Conservation (phyloP, 2,797 vertebrate genomes). For the Intellagama lesueurii region DNA sequence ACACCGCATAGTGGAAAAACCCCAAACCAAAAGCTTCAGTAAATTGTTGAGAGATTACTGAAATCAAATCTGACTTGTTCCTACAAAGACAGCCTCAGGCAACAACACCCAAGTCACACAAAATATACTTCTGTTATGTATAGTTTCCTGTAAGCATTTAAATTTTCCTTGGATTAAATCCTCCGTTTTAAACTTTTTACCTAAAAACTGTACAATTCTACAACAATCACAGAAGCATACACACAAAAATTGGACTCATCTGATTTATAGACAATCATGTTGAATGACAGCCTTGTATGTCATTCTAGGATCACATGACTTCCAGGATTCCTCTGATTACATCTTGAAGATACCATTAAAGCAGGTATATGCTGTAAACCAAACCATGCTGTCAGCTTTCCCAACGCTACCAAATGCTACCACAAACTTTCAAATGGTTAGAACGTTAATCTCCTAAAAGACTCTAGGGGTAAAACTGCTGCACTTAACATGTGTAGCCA, state of each 20-base stretch:
- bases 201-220: not conserved
- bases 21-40: not conserved
- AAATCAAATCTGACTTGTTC: not conserved
- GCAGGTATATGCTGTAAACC: not conserved
- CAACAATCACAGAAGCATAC: not conserved
- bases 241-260: slow-evolving; percentile 10
- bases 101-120: not conserved
- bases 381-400: not conserved
- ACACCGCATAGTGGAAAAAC: not conserved
- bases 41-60: not conserved
- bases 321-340: not conserved
- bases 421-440: not conserved
- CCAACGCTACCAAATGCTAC: not conserved
- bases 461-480: not conserved
- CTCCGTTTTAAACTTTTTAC: not conserved
- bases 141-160: not conserved
- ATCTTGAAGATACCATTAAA: not conserved
- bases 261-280: not conserved
- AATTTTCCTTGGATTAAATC: not conserved
- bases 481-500: not conserved
- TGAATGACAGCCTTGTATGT: not conserved
- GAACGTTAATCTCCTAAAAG: slow-evolving; percentile 44
- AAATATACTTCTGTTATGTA: not conserved
- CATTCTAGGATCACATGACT: slow-evolving; percentile 7
- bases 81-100: not conserved